Base-by-base conservation (phyloP, 2,888 invertebrate genomes). In the Strigamia crassipes region DNA sequence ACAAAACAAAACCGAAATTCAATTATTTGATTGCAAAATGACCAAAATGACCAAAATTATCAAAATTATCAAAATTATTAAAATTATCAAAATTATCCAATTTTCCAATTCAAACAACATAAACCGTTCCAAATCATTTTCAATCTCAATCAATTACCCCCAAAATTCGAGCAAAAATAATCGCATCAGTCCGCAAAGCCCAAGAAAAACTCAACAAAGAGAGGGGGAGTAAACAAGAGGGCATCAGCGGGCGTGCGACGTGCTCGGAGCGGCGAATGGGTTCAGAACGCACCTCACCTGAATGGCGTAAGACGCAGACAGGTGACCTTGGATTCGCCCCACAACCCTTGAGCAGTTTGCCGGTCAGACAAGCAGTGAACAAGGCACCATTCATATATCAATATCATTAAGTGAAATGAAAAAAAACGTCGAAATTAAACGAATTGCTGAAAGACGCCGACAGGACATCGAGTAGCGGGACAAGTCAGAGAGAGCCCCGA, bases 241-340 rank as follows among this genome's bases (percentile, higher is more conserved):
- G 61, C 21, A 66, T 1, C 56, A 73, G 27, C n/a, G 73, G 27
- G 73, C 23, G n/a, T 31, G 73, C 73, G 73, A 73, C 73, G 73
- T 73, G 73, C 73, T 31, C 31, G 10, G 73, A 31, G 31, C 27
- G 13, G 31, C 31, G 73, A 73, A 73, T 73, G 73, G 27, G 73
- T 56, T 56, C 18, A 18, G 21, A 56, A 46, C 56, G 2, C 21
- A 56, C 21, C 56, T 18, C 56, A 56, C 56, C 73, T 73, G 31
- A 73, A 73, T 31, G 27, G 73, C 73, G 27, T 73, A 31, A 31
- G 73, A 73, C 31, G 73, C 73, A 73, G 73, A 73, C 73, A 73
- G 31, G 73, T 73, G 73, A 73, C 73, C 73, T 73, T 73, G 73
- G 73, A 23, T n/a, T 73, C 73, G 31, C 73, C 73, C 73, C 31